phyloP scores from a whole-genome alignment of 2,113 vertebrate genomes.

The Pygoscelis antarcticus region DNA sequence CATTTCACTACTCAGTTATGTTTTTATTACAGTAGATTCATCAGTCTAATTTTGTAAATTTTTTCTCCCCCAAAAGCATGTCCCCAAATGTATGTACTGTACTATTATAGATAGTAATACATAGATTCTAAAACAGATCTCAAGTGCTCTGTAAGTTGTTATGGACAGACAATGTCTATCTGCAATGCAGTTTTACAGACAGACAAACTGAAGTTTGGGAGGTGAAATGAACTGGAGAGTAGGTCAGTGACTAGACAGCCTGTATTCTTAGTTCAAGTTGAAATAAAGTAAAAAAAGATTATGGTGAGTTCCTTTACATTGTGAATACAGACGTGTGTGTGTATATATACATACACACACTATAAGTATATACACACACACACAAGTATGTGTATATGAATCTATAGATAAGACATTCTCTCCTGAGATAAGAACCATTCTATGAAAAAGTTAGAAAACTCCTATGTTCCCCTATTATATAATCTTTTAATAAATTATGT shows the following conservation, averaged over 20 bases:
- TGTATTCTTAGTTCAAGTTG: background rate
- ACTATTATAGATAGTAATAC: background rate
- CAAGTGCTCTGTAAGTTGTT: background rate
- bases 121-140: background rate
- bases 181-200: background rate
- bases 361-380: background rate
- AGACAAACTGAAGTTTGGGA: background rate
- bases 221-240: background rate
- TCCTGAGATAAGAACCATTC: background rate
- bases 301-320: background rate
- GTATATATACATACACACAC: no score
- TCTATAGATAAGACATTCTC: background rate
- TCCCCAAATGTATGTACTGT: background rate
- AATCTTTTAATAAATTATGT: background rate
- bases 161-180: background rate
- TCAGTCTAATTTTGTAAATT: background rate
- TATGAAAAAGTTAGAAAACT: background rate
- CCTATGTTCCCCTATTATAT: background rate
- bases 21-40: background rate
- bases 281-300: background rate
- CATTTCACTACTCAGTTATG: background rate
- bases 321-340: background rate
- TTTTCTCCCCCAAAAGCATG: background rate
- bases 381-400: background rate
- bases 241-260: background rate